A percentile compares a stretch with the other conserved stretches of the same genome.
These are phyloP conservation scores for Laticauda colubrina DNA, from an alignment of 2,113 vertebrate species.

Conservation along the genomic window DNA sequence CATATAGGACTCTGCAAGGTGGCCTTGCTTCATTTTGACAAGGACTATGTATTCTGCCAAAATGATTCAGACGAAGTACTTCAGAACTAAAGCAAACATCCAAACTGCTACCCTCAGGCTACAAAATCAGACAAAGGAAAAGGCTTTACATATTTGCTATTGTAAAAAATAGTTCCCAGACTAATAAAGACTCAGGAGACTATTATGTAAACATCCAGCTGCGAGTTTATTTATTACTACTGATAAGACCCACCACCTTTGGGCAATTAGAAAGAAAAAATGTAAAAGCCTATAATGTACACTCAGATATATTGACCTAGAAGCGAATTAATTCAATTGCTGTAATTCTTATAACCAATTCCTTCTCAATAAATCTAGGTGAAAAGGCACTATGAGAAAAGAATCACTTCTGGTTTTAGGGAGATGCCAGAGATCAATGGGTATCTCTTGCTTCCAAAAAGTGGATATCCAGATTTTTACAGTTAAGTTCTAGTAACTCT, in stretches of 20 bases:
- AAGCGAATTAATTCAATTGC: neutral
- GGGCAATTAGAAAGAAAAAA: neutral
- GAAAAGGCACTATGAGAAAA: neutral
- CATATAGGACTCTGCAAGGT: neutral
- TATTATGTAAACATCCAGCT: neutral
- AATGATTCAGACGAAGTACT: neutral
- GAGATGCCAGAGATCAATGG: neutral
- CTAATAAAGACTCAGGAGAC: neutral
- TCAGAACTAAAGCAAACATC: neutral
- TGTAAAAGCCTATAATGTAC: neutral
- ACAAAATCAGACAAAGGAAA: neutral
- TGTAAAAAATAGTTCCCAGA: neutral
- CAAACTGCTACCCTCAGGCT: neutral
- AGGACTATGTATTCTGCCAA: neutral
- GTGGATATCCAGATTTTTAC: neutral
- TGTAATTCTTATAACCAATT: neutral
- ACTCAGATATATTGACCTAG: neutral
- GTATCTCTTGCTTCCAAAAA: neutral
- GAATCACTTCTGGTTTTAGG: neutral
- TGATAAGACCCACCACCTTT: neutral
- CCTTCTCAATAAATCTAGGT: neutral
- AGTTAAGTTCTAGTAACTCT: neutral
- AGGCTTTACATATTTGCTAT: neutral
- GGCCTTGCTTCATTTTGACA: neutral
- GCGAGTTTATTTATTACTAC: neutral